Percentiles rank a stretch among this genome's conserved stretches.
Conservation (phyloP, 2,113 vertebrate species). For the Chamaetylas fuelleborni region DNA sequence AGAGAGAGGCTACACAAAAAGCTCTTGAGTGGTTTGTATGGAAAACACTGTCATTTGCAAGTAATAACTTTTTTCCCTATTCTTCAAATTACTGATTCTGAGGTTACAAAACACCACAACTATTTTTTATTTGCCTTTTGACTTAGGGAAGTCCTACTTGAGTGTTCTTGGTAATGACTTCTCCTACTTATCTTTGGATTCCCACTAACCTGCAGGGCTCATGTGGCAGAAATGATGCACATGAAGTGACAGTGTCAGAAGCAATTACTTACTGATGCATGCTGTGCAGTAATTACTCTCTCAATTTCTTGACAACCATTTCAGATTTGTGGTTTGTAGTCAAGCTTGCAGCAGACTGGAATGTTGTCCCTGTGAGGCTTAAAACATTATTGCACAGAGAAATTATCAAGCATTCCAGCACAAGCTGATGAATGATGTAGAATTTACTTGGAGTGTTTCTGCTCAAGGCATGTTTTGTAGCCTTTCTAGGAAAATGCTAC, state of each 20-base stretch:
- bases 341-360: neutral
- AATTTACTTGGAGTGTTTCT: neutral
- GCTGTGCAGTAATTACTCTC: neutral
- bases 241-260: conserved; percentile 36
- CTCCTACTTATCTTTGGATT: neutral
- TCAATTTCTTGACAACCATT: conserved; percentile 10
- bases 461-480: neutral
- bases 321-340: neutral
- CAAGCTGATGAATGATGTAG: neutral
- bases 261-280: neutral
- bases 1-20: neutral
- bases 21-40: neutral
- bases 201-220: neutral
- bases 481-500: neutral
- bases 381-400: neutral
- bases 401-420: neutral
- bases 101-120: neutral
- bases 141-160: neutral
- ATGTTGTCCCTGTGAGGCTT: neutral
- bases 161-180: neutral
- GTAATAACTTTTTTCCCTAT: neutral
- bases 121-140: neutral
- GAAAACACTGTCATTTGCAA: neutral
- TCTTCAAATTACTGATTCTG: neutral
- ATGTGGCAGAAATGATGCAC: neutral